A percentile compares a stretch with the other conserved stretches of the same genome.
phyloP scores from a whole-genome alignment of 1,140 invertebrate species.

The Megalonaias nervosa region DNA sequence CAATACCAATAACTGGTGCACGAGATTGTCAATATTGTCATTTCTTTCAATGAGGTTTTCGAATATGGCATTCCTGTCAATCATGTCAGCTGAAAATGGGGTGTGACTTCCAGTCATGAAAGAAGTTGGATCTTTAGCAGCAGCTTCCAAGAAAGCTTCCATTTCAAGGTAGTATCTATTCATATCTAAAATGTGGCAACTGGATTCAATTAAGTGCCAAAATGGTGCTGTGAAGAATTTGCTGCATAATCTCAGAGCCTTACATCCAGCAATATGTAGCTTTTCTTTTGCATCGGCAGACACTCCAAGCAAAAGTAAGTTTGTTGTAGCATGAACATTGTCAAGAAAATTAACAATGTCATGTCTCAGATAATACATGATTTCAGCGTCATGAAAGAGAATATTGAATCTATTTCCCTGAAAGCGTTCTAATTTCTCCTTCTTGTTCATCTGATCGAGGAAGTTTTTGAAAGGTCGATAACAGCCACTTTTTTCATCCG shows the following conservation, averaged over 20 bases:
- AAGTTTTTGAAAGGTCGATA: slow-evolving; percentile 1
- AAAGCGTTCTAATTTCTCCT: not conserved
- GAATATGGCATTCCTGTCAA: not conserved
- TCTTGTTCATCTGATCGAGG: not conserved
- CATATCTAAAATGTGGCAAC: not conserved
- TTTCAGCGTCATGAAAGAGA: slow-evolving; percentile 1
- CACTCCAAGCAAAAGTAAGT: not conserved
- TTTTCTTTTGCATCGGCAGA: not conserved
- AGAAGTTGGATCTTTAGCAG: not conserved
- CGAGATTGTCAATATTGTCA: not conserved
- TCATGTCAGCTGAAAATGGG: not conserved
- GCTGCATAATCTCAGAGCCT: not conserved
- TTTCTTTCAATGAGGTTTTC: not conserved
- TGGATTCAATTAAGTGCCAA: no score
- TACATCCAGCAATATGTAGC: not conserved
- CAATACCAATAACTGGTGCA: not conserved
- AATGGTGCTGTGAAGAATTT: no score
- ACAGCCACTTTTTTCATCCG: slow-evolving; percentile 11
- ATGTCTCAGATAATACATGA: not conserved
- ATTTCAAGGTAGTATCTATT: not conserved
- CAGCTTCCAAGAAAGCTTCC: not conserved
- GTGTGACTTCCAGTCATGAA: not conserved
- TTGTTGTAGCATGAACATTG: not conserved
- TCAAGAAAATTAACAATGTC: not conserved
- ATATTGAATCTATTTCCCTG: not conserved